These are phyloP conservation scores for Trichogramma pretiosum DNA, from an alignment of 1,140 invertebrate genomes.

Conservation along the genomic window DNA sequence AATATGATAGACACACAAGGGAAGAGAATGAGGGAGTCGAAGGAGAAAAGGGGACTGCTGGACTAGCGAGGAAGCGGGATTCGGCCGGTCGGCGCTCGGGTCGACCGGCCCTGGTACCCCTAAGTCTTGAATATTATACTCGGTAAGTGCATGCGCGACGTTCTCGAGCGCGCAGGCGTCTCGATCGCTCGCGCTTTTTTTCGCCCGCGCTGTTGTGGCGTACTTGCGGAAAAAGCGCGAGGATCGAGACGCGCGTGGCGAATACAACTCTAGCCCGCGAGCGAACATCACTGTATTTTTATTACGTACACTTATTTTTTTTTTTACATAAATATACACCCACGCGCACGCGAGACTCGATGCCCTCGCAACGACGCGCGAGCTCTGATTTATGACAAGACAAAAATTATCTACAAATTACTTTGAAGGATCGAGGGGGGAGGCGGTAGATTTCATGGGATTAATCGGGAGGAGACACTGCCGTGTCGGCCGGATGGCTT, in stretches of 20 bases:
- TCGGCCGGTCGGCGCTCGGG: slow-evolving; percentile 8
- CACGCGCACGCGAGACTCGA: too few species aligned
- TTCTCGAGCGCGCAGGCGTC: too few species aligned
- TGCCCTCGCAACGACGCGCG: too few species aligned
- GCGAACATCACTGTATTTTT: too few species aligned
- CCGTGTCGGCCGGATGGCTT: slow-evolving; percentile 37
- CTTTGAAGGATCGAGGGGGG: neutral
- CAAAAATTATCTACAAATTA: slow-evolving; percentile 8
- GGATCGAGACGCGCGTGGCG: neutral
- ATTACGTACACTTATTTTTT: too few species aligned
- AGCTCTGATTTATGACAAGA: too few species aligned
- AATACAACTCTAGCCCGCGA: neutral
- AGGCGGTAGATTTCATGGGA: neutral
- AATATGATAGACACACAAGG: neutral
- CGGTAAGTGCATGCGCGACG: too few species aligned
- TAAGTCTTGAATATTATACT: too few species aligned
- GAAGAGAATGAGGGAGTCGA: neutral
- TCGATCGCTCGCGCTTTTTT: too few species aligned
- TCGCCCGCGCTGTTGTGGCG: too few species aligned
- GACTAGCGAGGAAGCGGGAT: slow-evolving; percentile 19
- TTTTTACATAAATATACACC: too few species aligned
- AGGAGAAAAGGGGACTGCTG: slow-evolving; percentile 13
- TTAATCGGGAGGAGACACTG: slow-evolving; percentile 2
- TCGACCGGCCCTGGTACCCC: slow-evolving; percentile 18
- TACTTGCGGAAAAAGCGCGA: neutral